Conservation (phyloP, 2,797 vertebrate genomes). For the Epinephelus coioides region DNA sequence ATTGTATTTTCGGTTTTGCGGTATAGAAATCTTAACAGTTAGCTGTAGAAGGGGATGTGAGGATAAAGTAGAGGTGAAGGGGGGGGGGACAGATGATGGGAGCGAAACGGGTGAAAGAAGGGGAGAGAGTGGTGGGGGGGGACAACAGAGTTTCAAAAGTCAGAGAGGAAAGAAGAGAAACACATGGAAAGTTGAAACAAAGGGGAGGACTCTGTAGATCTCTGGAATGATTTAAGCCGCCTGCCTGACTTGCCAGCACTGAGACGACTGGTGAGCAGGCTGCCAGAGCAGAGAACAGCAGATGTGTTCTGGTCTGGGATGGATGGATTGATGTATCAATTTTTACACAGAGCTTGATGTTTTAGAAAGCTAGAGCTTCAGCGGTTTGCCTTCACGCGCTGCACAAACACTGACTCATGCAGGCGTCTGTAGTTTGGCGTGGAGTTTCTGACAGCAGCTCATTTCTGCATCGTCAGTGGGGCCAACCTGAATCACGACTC, state of each 20-base stretch:
- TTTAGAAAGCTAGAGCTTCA: constrained; percentile 31
- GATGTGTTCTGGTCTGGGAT: constrained; percentile 61
- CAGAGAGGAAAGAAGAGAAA: constrained; percentile 58
- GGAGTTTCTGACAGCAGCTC: constrained; percentile 11
- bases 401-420: constrained; percentile 32
- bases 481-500: constrained; percentile 36
- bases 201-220: constrained; percentile 55
- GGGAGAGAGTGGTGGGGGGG: constrained; percentile 11
- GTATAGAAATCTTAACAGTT: constrained; percentile 44
- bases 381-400: constrained; percentile 31
- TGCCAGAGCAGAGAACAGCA: constrained; percentile 64
- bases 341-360: constrained; percentile 59
- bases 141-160: constrained; percentile 27
- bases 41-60: constrained; percentile 43
- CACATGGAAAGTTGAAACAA: constrained; percentile 77
- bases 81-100: constrained; percentile 26
- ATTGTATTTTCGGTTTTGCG: constrained; percentile 45
- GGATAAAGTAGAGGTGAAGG: constrained; percentile 40
- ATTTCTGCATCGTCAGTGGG: constrained; percentile 32
- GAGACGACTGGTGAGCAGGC: constrained; percentile 62
- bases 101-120: constrained; percentile 31
- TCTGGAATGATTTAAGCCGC: constrained; percentile 76
- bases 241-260: constrained; percentile 59
- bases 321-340: constrained; percentile 63
- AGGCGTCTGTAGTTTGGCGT: constrained; percentile 35